phyloP scores from a whole-genome alignment of 1,140 invertebrate genomes.

The Pinna nobilis region DNA sequence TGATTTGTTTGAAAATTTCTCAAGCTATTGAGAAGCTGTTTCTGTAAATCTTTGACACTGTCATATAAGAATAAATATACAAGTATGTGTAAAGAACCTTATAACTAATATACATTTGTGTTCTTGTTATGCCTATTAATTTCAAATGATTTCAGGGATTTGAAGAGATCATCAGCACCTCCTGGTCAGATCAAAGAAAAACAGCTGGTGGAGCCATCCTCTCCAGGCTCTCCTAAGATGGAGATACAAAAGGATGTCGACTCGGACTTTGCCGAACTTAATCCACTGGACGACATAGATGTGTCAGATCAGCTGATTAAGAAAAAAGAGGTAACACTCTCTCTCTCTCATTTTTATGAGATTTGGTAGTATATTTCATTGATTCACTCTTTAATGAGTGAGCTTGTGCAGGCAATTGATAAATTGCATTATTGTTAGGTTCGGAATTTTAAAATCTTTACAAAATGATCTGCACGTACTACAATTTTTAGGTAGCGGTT shows the following conservation, averaged over 20 bases:
- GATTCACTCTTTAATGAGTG: too few relatives aligned
- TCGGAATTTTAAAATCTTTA: too few relatives aligned
- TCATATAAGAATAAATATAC: too few relatives aligned
- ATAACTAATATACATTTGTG: not conserved
- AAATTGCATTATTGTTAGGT: too few relatives aligned
- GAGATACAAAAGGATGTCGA: slow-evolving; percentile 66
- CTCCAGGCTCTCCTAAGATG: slow-evolving; percentile 69
- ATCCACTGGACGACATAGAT: slow-evolving; percentile 86
- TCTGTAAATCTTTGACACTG: too few relatives aligned
- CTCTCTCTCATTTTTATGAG: too few relatives aligned
- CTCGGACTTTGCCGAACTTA: slow-evolving; percentile 67
- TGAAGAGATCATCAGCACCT: slow-evolving; percentile 63
- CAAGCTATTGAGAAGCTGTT: too few relatives aligned
- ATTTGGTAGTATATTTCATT: too few relatives aligned
- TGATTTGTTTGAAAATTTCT: too few relatives aligned
- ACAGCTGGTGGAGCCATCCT: slow-evolving; percentile 26
- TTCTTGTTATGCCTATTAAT: not conserved
- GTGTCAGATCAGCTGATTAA: slow-evolving; percentile 86
- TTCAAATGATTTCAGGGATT: slow-evolving; percentile 45
- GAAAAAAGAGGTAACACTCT: slow-evolving; percentile 74
- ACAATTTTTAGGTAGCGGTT: too few relatives aligned
- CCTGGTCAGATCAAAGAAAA: slow-evolving; percentile 47
- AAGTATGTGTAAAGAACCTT: not conserved
- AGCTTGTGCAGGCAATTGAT: too few relatives aligned
- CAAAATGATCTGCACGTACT: too few relatives aligned